phyloP scores from a whole-genome alignment of 2,113 vertebrate genomes.

The Salvelinus fontinalis region DNA sequence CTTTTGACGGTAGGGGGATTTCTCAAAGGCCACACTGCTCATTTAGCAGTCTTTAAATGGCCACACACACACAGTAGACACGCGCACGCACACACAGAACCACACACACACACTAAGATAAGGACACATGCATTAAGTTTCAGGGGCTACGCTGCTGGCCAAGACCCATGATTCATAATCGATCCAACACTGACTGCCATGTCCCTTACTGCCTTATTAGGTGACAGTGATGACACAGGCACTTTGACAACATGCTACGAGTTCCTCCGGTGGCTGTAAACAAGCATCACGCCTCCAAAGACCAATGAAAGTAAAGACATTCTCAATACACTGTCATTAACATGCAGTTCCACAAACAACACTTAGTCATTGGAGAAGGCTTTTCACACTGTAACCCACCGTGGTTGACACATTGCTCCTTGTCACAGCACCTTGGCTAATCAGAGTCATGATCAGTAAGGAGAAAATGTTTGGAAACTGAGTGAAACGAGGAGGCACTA shows the following conservation, averaged over 20 bases:
- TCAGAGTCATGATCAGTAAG: too few species aligned
- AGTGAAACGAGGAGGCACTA: too few species aligned
- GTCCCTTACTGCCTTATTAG: constrained; percentile 7
- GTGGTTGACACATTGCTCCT: neutral
- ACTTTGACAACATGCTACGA: constrained; percentile 22
- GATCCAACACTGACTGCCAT: constrained; percentile 32
- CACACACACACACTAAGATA: constrained; percentile 10
- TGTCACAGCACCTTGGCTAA: too few species aligned
- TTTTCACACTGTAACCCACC: neutral
- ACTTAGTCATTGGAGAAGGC: neutral
- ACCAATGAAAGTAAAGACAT: neutral
- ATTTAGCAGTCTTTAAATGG: constrained; percentile 52
- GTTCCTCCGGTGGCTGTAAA: constrained; percentile 28
- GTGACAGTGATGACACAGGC: constrained; percentile 28
- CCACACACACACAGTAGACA: neutral
- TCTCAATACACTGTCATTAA: neutral
- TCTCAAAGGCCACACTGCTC: constrained; percentile 48
- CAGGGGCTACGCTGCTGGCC: constrained; percentile 39
- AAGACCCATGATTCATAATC: constrained; percentile 9
- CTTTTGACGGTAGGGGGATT: constrained; percentile 1
- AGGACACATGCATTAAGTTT: constrained; percentile 47
- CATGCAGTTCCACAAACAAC: neutral
- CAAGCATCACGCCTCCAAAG: constrained; percentile 16
- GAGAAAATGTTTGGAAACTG: too few species aligned
- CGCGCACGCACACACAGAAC: neutral